Conservation (phyloP, 2,888 invertebrate species). For the Taenaris catops region DNA sequence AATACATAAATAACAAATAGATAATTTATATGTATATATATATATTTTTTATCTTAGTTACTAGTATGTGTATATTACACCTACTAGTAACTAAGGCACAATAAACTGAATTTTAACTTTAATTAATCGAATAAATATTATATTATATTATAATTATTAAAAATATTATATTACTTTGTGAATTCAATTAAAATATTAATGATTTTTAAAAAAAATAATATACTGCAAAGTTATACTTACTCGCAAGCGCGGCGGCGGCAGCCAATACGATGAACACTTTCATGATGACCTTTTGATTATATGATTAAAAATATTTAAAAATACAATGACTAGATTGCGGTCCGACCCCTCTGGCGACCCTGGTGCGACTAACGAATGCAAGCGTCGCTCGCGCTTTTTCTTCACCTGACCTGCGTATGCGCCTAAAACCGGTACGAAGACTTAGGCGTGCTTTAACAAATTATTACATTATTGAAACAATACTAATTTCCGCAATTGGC, state of each 20-base stretch:
- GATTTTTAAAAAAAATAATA: not conserved
- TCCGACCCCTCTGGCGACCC: constrained; percentile 67
- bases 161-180: too few species aligned
- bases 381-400: constrained; percentile 70
- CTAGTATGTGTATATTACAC: too few species aligned
- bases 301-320: constrained; percentile 43
- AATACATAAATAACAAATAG: too few species aligned
- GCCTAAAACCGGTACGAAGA: constrained; percentile 64
- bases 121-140: too few species aligned
- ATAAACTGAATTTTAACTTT: too few species aligned
- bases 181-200: not conserved
- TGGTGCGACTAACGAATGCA: constrained; percentile 63
- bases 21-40: too few species aligned
- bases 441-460: constrained; percentile 61
- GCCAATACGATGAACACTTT: constrained; percentile 75
- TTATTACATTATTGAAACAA: constrained; percentile 57
- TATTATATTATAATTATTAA: too few species aligned
- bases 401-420: constrained; percentile 56
- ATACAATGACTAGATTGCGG: constrained; percentile 71
- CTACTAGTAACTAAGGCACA: too few species aligned
- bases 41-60: too few species aligned
- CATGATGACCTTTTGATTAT: constrained; percentile 65
- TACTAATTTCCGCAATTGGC: constrained; percentile 41
- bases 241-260: constrained; percentile 65
- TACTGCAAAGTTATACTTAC: too few species aligned